Evolutionary conservation across 2,888 invertebrate species (phyloP).

Genomic region (Dryobota labecula): DNA sequence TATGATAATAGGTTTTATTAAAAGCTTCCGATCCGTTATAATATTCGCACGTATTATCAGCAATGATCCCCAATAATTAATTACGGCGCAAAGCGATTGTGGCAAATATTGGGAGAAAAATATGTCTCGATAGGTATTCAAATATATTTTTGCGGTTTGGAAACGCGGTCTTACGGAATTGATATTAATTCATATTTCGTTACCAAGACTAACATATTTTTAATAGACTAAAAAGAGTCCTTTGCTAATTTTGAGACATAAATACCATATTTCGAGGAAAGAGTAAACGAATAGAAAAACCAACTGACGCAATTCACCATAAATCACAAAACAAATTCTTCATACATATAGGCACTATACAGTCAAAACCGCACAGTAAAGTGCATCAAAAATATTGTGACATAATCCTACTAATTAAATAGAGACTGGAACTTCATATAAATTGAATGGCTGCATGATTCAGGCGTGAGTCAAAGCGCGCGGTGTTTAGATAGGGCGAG

Average conservation of each 20-base stretch:
- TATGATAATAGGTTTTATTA: background rate
- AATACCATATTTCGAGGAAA: slow-evolving; percentile 1
- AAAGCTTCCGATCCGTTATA: background rate
- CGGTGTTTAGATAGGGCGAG: slow-evolving; percentile 74
- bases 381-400: slow-evolving; percentile 19
- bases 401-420: slow-evolving; percentile 36
- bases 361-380: background rate
- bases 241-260: background rate
- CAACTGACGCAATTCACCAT: background rate
- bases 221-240: no score
- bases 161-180: background rate
- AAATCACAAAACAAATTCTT: background rate
- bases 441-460: slow-evolving; percentile 73
- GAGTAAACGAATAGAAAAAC: background rate
- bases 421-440: slow-evolving; percentile 21
- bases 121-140: background rate
- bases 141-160: background rate
- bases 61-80: background rate
- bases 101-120: background rate
- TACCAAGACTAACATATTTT: background rate
- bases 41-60: slow-evolving; percentile 3
- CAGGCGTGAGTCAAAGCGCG: slow-evolving; percentile 72
- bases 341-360: background rate
- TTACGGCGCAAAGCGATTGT: background rate
- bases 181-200: background rate